phyloP scores from a whole-genome alignment of 2,113 vertebrate genomes.

The Pelecanus crispus region DNA sequence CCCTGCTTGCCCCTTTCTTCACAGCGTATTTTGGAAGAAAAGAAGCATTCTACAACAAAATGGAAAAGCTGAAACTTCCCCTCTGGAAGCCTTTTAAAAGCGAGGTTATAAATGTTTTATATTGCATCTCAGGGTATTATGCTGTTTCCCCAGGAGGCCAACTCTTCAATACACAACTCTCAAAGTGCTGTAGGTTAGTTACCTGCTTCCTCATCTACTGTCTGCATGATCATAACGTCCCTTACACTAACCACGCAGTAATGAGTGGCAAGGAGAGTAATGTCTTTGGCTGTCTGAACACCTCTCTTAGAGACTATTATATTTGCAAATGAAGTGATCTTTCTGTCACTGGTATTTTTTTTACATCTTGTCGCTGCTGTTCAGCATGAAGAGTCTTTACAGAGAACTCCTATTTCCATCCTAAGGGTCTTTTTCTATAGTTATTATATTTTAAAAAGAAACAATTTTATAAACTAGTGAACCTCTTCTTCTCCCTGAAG shows the following conservation, averaged over 20 bases:
- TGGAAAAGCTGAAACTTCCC: slow-evolving; percentile 20
- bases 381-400: neutral
- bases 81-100: slow-evolving; percentile 22
- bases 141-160: slow-evolving; percentile 6
- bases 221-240: neutral
- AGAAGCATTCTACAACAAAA: neutral
- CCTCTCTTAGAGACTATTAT: neutral
- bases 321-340: neutral
- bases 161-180: neutral
- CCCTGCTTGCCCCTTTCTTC: neutral
- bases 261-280: neutral
- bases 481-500: neutral
- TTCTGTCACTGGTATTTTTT: neutral
- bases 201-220: slow-evolving; percentile 4
- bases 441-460: neutral
- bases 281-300: neutral
- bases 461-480: neutral
- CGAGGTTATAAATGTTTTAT: slow-evolving; percentile 35
- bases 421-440: neutral
- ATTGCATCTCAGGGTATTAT: neutral
- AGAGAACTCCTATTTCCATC: neutral
- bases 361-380: neutral
- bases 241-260: neutral
- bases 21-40: neutral
- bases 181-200: neutral